phyloP scores from a whole-genome alignment of 2,113 vertebrate genomes.

The Ictalurus punctatus region DNA sequence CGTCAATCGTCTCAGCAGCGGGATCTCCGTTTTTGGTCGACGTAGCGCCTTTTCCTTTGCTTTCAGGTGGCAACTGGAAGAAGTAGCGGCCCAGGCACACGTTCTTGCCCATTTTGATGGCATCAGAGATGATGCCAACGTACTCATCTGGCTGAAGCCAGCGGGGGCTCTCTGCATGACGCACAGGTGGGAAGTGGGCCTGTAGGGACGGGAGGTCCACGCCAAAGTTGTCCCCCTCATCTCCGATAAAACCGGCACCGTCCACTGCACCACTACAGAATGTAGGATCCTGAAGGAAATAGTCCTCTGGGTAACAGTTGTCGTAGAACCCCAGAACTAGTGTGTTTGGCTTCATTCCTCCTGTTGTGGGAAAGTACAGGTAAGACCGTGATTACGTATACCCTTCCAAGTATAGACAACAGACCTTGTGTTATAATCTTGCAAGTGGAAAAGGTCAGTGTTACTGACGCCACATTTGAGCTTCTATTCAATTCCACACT shows the following conservation, averaged over 20 bases:
- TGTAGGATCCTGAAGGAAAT: constrained; percentile 81
- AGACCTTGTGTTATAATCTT: neutral
- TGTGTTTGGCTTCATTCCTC: constrained; percentile 92
- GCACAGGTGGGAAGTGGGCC: constrained; percentile 83
- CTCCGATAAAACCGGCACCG: constrained; percentile 42
- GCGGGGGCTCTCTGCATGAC: constrained; percentile 74
- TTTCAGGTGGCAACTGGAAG: constrained; percentile 71
- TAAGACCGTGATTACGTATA: neutral
- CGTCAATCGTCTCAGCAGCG: constrained; percentile 75
- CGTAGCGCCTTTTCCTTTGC: constrained; percentile 51
- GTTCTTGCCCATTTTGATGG: constrained; percentile 91
- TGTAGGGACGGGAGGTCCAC: constrained; percentile 81
- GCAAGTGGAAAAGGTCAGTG: neutral
- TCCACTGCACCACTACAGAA: constrained; percentile 68
- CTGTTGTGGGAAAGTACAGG: constrained; percentile 60
- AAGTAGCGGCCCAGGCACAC: constrained; percentile 84
- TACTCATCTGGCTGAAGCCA: constrained; percentile 82
- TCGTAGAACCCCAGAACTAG: constrained; percentile 89
- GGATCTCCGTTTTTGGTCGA: constrained; percentile 54
- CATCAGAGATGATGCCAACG: constrained; percentile 83
- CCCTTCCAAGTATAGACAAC: neutral
- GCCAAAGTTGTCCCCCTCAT: constrained; percentile 77
- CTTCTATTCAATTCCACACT: neutral
- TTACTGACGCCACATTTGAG: neutral
- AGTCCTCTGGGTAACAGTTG: constrained; percentile 81